A percentile compares a stretch with the other conserved stretches of the same genome.
These are phyloP conservation scores for Macrosteles quadrilineatus DNA, from an alignment of 1,140 invertebrate species.

Conservation along the genomic window DNA sequence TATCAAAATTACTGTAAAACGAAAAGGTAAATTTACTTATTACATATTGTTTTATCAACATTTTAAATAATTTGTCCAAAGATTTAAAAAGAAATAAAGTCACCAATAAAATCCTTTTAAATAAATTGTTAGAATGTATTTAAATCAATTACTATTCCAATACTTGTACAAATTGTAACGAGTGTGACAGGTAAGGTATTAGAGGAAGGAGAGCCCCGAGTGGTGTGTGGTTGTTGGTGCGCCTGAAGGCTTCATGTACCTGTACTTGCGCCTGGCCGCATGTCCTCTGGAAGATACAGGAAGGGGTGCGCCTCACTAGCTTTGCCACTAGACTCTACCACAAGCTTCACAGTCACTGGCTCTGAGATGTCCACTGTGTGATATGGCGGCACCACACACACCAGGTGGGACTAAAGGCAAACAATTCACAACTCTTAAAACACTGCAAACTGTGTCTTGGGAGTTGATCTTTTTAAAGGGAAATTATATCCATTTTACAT, in stretches of 20 bases:
- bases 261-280: neutral
- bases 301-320: conserved; percentile 86
- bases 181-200: too few relatives aligned
- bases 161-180: too few relatives aligned
- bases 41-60: too few relatives aligned
- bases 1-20: too few relatives aligned
- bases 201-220: neutral
- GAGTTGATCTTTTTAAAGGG: neutral
- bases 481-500: neutral
- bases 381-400: conserved; percentile 85
- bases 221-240: neutral
- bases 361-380: conserved; percentile 62
- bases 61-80: too few relatives aligned
- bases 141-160: too few relatives aligned
- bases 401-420: conserved; percentile 81
- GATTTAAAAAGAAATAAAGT: too few relatives aligned
- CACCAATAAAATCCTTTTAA: too few relatives aligned
- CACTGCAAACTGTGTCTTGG: too few relatives aligned
- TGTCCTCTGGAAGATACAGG: conserved; percentile 67
- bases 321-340: conserved; percentile 84
- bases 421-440: too few relatives aligned
- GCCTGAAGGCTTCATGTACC: neutral
- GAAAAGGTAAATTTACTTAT: too few relatives aligned
- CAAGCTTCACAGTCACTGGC: conserved; percentile 72
- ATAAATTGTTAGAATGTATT: too few relatives aligned